Evolutionary conservation across 2,797 vertebrate genomes (phyloP).

Genomic region (Gymnodraco acuticeps): DNA sequence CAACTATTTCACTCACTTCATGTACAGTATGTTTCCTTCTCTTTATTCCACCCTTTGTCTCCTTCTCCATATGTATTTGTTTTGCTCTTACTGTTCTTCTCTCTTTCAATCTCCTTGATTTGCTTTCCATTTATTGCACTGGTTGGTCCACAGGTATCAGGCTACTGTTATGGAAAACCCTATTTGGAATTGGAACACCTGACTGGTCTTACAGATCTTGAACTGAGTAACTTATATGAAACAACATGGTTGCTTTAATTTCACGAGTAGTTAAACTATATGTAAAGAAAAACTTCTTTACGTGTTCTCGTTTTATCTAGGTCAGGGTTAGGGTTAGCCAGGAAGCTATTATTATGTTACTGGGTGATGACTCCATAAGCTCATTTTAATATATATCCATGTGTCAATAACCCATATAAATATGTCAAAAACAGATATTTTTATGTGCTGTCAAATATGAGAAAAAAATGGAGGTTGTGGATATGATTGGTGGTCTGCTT

Average conservation of each 20-base stretch:
- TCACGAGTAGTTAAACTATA: too few species aligned
- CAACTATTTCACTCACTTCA: not conserved
- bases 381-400: not conserved
- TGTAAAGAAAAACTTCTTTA: too few species aligned
- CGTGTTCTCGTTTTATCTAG: too few species aligned
- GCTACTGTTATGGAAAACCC: constrained; percentile 1
- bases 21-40: not conserved
- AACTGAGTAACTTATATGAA: not conserved
- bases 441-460: not conserved
- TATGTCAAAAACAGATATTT: not conserved
- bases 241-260: not conserved
- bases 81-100: not conserved
- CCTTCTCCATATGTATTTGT: not conserved
- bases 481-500: too few species aligned
- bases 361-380: not conserved
- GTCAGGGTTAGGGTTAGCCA: too few species aligned
- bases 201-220: not conserved
- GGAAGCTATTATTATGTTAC: too few species aligned
- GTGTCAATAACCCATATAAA: not conserved
- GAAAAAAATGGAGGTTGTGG: too few species aligned
- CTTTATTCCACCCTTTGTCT: not conserved
- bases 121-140: not conserved
- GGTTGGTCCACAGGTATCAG: not conserved
- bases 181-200: not conserved
- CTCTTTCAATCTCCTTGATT: not conserved